Base-by-base conservation (phyloP, 2,888 invertebrate genomes). In the Automeris io region DNA sequence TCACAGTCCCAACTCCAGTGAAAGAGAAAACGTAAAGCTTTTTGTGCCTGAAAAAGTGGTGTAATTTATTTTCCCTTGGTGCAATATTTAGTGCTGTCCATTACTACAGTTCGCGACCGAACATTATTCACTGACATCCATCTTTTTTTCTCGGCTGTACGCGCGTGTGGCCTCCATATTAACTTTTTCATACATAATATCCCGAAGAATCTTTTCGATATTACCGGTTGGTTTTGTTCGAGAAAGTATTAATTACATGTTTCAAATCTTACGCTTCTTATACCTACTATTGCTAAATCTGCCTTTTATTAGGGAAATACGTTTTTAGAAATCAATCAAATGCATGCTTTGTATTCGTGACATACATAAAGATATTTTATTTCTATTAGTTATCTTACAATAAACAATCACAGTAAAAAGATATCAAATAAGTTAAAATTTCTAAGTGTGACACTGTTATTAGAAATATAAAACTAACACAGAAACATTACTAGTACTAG, bases 1-100 rank as follows among this genome's bases (percentile, higher is more conserved):
- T 51, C 66, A 59, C 25, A 36, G 19, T n/a, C 21, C 34, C 56
- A 62, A 58, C 67, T 63, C 66, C 56, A 56, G 47, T 68, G 67
- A 70, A 79, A 75, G 74, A 76, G 77, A 75, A 74, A 79, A 75
- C 78, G 77, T 76, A 76, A 73, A 73, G 62, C 73, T 83, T 82
- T 83, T 83, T 81, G 80, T 75, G 71, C 66, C 73, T 82, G 83
- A 83, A 83, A 83, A 83, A 82, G 76, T 69, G 72, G 60, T 56
- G 80, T 82, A 82, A 85, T 85, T 85, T 83, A 83, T 85, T 81
- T 82, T 78, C 81, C 78, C 80, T 78, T 64, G 73, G 75, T 81
- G 78, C 80, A 82, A 85, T 85, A 85, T 85, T 85, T 85, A 83
- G 83, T 82, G 83, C 79, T 83, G 85, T 82, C 85, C 85, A 83